Evolutionary conservation across 2,888 invertebrate species (phyloP), one percentile per base, ranked within the genome.

Genomic region (Netelia fuscicornis): DNA sequence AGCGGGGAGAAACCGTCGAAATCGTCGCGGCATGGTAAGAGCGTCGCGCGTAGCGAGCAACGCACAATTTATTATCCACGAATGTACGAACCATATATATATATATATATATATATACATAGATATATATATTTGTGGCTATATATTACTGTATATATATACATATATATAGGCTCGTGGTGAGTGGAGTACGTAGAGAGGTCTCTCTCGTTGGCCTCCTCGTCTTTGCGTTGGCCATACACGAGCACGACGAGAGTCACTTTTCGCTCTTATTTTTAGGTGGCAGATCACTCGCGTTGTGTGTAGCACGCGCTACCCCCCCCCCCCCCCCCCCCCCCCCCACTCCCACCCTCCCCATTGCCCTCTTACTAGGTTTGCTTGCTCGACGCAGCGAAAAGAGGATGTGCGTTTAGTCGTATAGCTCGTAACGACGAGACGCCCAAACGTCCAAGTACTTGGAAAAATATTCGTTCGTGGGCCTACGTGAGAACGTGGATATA

Each of bases 1-100:
- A 75, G 64, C 70, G 78, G 68, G 81, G 20, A 71, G 62, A 79
- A 81, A 76, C 56, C 71, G 60, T 81, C 62, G 81, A 81, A 74
- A 82, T 75, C 56, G 44, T 71, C 44, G 80, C 64, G 68, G 56
- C 64, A 78, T 70, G 81, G 68, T 79, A 79, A 62, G 64, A 81
- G 70, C 81, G 78, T 70, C 70, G 54, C 60, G 48, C 20, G 37
- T 42, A 83, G 76, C 72, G 58, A 81, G 81, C 72, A 83, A 70
- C 56, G 56, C 81, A 86, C 83, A 82, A 87, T 87, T 87, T 87
- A 86, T 87, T 86, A 87, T 84, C 85, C 86, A 81, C 84, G 58
- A 82, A 80, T 79, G 56, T 72, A 71, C 25, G 10, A n/a, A 37
- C 17, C 37, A 54, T 37, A 11, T 44, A 54, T 64, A 71, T 56